Evolutionary conservation across 2,888 invertebrate genomes (phyloP).

Genomic region (Dryobota labecula): DNA sequence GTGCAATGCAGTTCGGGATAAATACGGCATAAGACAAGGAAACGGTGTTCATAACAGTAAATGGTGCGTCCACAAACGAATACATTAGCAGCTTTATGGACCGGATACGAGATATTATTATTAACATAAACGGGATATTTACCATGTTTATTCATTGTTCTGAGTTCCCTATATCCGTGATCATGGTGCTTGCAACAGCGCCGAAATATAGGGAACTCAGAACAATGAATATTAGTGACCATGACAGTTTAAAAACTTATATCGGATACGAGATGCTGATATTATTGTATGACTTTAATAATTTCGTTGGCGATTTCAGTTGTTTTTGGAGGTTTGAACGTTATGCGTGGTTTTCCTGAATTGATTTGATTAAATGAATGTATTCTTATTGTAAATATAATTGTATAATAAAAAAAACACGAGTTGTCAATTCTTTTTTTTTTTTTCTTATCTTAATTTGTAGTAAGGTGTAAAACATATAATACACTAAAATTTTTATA

Average conservation of each 20-base stretch:
- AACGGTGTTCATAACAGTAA: slow-evolving; percentile 80
- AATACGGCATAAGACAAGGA: slow-evolving; percentile 76
- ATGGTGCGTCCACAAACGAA: slow-evolving; percentile 81
- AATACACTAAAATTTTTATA: not conserved
- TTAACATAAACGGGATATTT: too few relatives aligned
- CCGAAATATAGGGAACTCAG: too few relatives aligned
- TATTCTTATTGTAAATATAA: not conserved
- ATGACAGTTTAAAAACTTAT: too few relatives aligned
- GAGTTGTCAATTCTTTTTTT: not conserved
- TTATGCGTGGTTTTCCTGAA: not conserved
- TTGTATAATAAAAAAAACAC: not conserved
- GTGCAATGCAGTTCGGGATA: slow-evolving; percentile 69
- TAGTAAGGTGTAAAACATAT: not conserved
- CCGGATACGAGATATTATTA: slow-evolving; percentile 75
- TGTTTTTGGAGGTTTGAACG: not conserved
- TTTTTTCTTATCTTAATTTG: not conserved
- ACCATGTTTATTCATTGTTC: too few relatives aligned
- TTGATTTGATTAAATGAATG: too few relatives aligned
- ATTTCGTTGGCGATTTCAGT: slow-evolving; percentile 35
- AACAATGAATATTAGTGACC: too few relatives aligned
- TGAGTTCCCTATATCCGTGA: too few relatives aligned
- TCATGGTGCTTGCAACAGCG: too few relatives aligned
- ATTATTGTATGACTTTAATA: slow-evolving; percentile 63
- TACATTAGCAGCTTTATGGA: slow-evolving; percentile 81
- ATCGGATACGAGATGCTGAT: slow-evolving; percentile 73